These are phyloP conservation scores for Ancistrus triradiatus DNA, from an alignment of 2,113 vertebrate species.

Conservation along the genomic window DNA sequence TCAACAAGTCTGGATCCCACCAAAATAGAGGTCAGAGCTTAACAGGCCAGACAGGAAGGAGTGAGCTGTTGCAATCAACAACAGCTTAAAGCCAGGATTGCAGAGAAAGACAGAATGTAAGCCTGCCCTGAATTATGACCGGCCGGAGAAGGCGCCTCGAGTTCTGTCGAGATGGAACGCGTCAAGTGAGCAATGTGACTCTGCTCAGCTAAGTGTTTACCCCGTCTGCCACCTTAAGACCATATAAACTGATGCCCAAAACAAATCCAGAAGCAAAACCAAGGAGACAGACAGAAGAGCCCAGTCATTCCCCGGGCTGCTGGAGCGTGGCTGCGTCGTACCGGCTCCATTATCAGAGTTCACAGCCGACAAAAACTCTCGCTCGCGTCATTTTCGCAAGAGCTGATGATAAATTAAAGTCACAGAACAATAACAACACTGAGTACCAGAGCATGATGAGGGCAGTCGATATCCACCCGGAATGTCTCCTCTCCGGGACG, in stretches of 20 bases:
- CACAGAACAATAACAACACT: slow-evolving; percentile 42
- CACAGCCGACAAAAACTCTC: slow-evolving; percentile 35
- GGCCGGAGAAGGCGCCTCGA: neutral
- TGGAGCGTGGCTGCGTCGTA: slow-evolving; percentile 41
- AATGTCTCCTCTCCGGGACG: slow-evolving; percentile 33
- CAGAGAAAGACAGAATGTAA: neutral
- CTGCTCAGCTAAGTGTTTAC: slow-evolving; percentile 2
- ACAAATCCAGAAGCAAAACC: neutral
- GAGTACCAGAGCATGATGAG: slow-evolving; percentile 18
- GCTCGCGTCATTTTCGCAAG: slow-evolving; percentile 29
- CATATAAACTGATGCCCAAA: slow-evolving; percentile 2
- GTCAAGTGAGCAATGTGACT: neutral
- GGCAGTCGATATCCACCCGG: slow-evolving; percentile 43
- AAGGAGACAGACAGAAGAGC: neutral
- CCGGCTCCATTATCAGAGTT: slow-evolving; percentile 45
- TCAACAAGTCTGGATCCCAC: neutral
- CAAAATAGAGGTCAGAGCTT: no score
- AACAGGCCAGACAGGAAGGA: slow-evolving; percentile 10
- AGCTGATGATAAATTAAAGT: slow-evolving; percentile 49
- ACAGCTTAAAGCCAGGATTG: neutral
- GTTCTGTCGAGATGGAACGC: neutral
- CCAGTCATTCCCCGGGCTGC: slow-evolving; percentile 26
- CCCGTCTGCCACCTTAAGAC: slow-evolving; percentile 10
- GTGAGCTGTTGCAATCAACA: no score
- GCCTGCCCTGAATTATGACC: slow-evolving; percentile 2